Percentiles rank a stretch among this genome's conserved stretches.
phyloP scores from a whole-genome alignment of 2,888 invertebrate genomes.

The Chymomyza procnemis region DNA sequence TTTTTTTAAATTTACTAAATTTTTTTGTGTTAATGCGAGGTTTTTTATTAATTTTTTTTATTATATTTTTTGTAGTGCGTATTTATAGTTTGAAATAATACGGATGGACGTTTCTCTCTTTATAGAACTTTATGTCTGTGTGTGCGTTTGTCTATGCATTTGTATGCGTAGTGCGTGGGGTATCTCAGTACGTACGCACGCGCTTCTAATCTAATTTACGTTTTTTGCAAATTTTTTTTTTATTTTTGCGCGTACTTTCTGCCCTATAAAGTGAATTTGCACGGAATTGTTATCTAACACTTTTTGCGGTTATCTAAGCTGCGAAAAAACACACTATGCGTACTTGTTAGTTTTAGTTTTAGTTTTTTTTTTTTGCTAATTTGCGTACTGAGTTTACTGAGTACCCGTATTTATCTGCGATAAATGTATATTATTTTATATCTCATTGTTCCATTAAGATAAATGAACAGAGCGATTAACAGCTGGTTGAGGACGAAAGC shows the following conservation, averaged over 20 bases:
- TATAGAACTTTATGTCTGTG: neutral
- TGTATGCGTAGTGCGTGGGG: constrained; percentile 25
- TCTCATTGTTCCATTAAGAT: neutral
- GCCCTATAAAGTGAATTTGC: neutral
- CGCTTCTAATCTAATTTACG: neutral
- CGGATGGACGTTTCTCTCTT: neutral
- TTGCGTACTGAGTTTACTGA: neutral
- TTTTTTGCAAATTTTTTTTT: neutral
- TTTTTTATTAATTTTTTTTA: neutral
- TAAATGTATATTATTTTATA: neutral
- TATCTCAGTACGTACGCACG: neutral
- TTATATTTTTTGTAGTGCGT: neutral
- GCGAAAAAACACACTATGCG: neutral
- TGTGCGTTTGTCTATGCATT: neutral
- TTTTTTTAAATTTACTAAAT: neutral
- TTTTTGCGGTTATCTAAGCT: neutral
- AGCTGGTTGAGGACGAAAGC: too few relatives aligned
- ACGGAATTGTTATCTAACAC: neutral
- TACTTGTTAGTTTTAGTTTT: neutral
- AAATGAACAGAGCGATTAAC: neutral
- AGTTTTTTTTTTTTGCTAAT: neutral
- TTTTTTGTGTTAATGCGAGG: too few relatives aligned
- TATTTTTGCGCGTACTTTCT: neutral
- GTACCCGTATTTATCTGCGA: neutral
- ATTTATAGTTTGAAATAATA: neutral